phyloP scores from a whole-genome alignment of 2,888 invertebrate genomes.

The Stratiomys singularior region DNA sequence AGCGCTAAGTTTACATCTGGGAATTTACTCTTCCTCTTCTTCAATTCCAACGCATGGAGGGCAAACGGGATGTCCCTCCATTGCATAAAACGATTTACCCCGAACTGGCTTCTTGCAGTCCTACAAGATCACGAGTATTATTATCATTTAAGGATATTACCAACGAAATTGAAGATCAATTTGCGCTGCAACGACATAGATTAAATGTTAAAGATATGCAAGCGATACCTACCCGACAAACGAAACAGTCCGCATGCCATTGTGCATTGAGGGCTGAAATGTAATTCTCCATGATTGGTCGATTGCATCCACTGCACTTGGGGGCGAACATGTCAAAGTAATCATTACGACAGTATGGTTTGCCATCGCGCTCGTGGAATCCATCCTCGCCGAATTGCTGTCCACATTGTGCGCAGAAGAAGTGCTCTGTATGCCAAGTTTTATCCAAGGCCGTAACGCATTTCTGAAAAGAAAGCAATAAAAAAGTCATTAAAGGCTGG shows the following conservation, averaged over 20 bases:
- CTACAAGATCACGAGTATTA: constrained; percentile 67
- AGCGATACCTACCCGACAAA: constrained; percentile 87
- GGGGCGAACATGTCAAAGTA: constrained; percentile 99
- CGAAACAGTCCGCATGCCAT: constrained; percentile 99
- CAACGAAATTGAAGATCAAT: constrained; percentile 19
- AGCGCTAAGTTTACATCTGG: constrained; percentile 1
- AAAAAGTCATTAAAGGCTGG: constrained; percentile 72
- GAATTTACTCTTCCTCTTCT: constrained; percentile 75
- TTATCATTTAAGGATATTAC: not conserved
- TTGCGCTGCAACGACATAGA: constrained; percentile 43
- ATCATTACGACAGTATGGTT: constrained; percentile 95
- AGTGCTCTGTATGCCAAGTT: constrained; percentile 99
- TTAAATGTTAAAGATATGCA: constrained; percentile 16
- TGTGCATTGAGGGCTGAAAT: constrained; percentile 97
- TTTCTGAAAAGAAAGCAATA: constrained; percentile 77
- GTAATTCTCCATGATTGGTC: constrained; percentile 97
- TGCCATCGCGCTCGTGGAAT: constrained; percentile 96
- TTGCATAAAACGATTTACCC: constrained; percentile 96
- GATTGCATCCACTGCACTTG: constrained; percentile 95
- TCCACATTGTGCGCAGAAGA: constrained; percentile 97
- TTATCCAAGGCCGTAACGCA: constrained; percentile 97
- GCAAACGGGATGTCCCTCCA: constrained; percentile 97
- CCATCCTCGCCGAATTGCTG: constrained; percentile 97
- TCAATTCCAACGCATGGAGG: constrained; percentile 92
- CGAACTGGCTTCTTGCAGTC: constrained; percentile 94